Percentiles rank a stretch among this genome's conserved stretches.
phyloP scores from a whole-genome alignment of 2,113 vertebrate species.

The Rhadina sibilatrix region DNA sequence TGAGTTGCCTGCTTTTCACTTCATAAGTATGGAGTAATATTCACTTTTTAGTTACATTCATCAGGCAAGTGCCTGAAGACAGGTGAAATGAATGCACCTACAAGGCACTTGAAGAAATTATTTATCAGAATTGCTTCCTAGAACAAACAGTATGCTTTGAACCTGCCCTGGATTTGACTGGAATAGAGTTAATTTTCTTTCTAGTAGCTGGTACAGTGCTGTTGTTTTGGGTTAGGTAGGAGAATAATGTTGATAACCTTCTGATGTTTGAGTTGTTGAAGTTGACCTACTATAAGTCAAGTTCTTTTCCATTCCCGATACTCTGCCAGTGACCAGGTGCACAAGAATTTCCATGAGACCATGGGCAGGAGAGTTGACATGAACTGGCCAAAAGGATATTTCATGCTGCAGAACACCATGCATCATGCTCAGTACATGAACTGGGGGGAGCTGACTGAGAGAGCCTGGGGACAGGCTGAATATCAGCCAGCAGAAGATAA shows the following conservation, averaged over 20 bases:
- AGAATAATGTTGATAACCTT: neutral
- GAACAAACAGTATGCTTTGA: neutral
- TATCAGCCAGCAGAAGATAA: neutral
- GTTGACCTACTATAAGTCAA: neutral
- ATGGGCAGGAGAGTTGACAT: neutral
- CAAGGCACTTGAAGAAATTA: neutral
- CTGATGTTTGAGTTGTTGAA: neutral
- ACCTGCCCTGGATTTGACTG: neutral
- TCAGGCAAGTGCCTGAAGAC: neutral
- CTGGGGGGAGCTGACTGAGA: neutral
- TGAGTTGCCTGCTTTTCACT: neutral
- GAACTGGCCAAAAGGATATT: neutral
- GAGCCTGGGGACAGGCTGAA: neutral
- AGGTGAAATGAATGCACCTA: neutral
- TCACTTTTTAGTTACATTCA: neutral
- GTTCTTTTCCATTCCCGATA: neutral
- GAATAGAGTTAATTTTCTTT: neutral
- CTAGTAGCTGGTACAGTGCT: neutral
- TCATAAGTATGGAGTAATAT: neutral
- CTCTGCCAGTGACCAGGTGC: neutral
- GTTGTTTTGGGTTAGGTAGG: neutral
- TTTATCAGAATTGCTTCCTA: neutral
- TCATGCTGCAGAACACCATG: neutral
- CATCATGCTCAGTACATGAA: neutral
- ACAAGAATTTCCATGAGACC: neutral